Evolutionary conservation across 2,797 vertebrate genomes (phyloP), one percentile per base, ranked within the genome.

Genomic region (Diceros bicornis): DNA sequence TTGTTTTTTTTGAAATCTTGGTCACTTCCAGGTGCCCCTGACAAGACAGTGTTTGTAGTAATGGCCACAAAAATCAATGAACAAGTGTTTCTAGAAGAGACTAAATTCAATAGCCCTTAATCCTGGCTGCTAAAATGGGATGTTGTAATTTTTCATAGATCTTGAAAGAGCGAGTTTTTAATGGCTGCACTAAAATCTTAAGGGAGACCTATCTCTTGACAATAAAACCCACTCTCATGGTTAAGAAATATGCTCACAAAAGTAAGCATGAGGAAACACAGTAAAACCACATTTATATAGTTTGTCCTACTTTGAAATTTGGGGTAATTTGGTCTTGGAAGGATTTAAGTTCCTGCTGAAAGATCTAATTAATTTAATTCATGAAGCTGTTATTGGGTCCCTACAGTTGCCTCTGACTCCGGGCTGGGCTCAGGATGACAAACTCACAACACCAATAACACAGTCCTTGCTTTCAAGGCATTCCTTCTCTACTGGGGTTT

Each of bases 291-390:
- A 94, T 77, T 92, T 96, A 61, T 91, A 82, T 95, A 68, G 32
- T 66, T 83, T 96, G 85, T 86, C 37, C 74, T 96, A 57, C 84
- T 92, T 92, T 91, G 72, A 94, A 95, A 78, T 96, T 86, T 83
- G 10, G 64, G 66, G 9, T 81, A 90, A 77, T 37, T 94, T 93
- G n/a, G 29, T 83, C 23, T 94, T 68, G 41, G 37, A 82, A 95
- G 95, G 32, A 88, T 96, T 95, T 92, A 89, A 64, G 14, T 87
- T 95, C 41, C 44, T 88, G 41, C 27, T 81, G 29, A 84, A 95
- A 66, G 20, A 94, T 23, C 72, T 88, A 74, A 92, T 93, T 74
- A 94, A 91, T 79, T 89, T 16, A 85, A 37, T 55, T 91, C 27
- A 32, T 68, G 50, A 75, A 14, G 41, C 41, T 74, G 34, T 52